phyloP scores from a whole-genome alignment of 2,797 vertebrate species.

The Lacerta viridis region DNA sequence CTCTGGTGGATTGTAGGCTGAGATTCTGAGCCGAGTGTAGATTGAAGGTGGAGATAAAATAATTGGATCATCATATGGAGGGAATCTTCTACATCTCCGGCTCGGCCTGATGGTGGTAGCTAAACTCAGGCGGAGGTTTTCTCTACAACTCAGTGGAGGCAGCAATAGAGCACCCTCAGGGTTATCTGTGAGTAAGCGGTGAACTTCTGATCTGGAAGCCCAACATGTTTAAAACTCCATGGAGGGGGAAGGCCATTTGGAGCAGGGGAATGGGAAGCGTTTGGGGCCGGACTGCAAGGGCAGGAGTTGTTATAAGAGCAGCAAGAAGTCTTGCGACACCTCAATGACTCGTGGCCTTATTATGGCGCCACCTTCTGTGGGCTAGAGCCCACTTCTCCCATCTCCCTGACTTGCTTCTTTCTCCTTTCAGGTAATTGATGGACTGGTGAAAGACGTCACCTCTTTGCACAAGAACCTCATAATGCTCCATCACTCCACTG shows the following conservation, averaged over 20 bases:
- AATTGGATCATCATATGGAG: not conserved
- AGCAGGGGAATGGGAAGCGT: not conserved
- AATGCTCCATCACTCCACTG: conserved; percentile 29
- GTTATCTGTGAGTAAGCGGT: no score
- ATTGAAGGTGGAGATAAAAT: not conserved
- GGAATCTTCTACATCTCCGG: not conserved
- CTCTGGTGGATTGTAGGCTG: not conserved
- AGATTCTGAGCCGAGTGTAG: no score
- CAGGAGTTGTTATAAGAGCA: not conserved
- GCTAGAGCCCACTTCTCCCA: not conserved
- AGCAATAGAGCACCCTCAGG: not conserved
- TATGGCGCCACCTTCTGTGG: not conserved
- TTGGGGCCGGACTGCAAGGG: not conserved
- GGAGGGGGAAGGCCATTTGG: not conserved
- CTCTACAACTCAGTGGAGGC: not conserved
- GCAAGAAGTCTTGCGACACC: not conserved
- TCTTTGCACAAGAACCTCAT: conserved; percentile 61
- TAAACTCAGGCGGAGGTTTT: not conserved
- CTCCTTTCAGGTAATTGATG: conserved; percentile 64
- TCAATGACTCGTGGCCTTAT: not conserved
- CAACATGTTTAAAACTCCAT: not conserved
- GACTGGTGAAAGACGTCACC: conserved; percentile 59
- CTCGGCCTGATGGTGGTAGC: no score
- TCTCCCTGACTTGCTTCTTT: not conserved
- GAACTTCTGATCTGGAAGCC: not conserved